Evolutionary conservation across 2,113 vertebrate genomes (phyloP).

Genomic region (Dipodomys merriami): DNA sequence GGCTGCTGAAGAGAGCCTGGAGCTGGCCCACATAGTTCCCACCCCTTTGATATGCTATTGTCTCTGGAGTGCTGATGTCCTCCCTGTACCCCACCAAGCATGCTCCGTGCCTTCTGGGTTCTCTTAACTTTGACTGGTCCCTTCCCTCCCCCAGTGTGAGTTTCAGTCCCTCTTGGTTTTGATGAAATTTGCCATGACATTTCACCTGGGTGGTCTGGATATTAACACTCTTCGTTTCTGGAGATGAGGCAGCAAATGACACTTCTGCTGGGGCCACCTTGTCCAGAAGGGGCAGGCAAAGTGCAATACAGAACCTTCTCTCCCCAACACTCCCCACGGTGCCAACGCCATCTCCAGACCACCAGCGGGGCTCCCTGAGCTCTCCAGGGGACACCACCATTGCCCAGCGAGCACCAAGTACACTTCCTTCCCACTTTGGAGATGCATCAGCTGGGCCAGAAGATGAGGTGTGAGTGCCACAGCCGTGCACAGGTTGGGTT

Average conservation of each 20-base stretch:
- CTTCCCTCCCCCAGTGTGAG: conserved; percentile 1
- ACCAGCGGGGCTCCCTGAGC: background rate
- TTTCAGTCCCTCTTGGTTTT: conserved; percentile 79
- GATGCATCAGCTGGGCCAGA: conserved; percentile 1
- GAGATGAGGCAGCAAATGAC: conserved; percentile 73
- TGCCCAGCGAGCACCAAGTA: background rate
- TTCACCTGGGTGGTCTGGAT: conserved; percentile 85
- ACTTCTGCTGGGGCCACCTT: conserved; percentile 57
- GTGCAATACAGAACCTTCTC: conserved; percentile 74
- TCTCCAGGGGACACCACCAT: background rate
- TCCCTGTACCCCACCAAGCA: conserved; percentile 66
- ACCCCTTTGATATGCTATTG: conserved; percentile 66
- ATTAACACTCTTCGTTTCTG: conserved; percentile 79
- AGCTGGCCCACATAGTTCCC: conserved; percentile 67
- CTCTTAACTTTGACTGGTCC: conserved; percentile 62
- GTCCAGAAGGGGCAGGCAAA: conserved; percentile 66
- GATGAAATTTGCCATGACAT: conserved; percentile 85
- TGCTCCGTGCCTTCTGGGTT: conserved; percentile 84
- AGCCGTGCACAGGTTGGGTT: conserved; percentile 57
- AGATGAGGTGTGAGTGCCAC: conserved; percentile 63
- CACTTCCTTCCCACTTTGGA: conserved; percentile 5
- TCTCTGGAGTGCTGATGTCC: conserved; percentile 76
- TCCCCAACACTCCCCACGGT: background rate
- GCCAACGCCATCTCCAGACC: background rate
- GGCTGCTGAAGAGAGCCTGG: conserved; percentile 71